Evolutionary conservation across 2,888 invertebrate species (phyloP), one percentile per base, ranked within the genome.

Genomic region (Drosophila differens): DNA sequence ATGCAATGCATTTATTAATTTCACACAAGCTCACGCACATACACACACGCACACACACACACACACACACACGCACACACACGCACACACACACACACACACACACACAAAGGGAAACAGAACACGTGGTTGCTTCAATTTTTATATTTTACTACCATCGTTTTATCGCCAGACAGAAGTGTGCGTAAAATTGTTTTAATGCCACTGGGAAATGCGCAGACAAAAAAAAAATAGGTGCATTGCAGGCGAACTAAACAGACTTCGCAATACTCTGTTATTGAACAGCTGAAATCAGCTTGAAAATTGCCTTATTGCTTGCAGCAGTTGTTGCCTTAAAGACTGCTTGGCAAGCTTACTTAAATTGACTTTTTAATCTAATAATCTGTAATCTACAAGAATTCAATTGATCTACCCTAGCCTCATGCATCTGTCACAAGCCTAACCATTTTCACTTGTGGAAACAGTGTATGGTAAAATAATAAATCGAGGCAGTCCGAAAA

Each of bases 1-100:
- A 81, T 81, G 82, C 76, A 76, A 76, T 82, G 73, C 59, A 69
- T 75, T 84, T 83, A 82, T 83, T 76, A 76, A 83, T 79, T 81
- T 79, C 68, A 61, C 68, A 44, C 68, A 68, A 60, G 28, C 52
- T 44, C 54, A 4, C n/a, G n/a, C n/a, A n/a, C n/a, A n/a, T n/a
- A n/a, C n/a, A n/a, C n/a, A n/a, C 41, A 16, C 69, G 59, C 70
- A 44, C 58, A n/a, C 39, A 55, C 28, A 32, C 49, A 55, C 22
- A 30, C 49, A 51, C 59, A 35, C 49, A 9, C 28, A 1, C 10
- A 19, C 57, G 6, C 6, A 1, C 30, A 19, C 57, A 6, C 6
- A 1, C 2, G 12, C 52, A 44, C 41, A 32, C 5, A 19, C 22
- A 16, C 3, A 16, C n/a, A 52, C n/a, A 4, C 33, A 22, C 30